Conservation (phyloP, 2,888 invertebrate genomes). For the Drosophila planitibia region DNA sequence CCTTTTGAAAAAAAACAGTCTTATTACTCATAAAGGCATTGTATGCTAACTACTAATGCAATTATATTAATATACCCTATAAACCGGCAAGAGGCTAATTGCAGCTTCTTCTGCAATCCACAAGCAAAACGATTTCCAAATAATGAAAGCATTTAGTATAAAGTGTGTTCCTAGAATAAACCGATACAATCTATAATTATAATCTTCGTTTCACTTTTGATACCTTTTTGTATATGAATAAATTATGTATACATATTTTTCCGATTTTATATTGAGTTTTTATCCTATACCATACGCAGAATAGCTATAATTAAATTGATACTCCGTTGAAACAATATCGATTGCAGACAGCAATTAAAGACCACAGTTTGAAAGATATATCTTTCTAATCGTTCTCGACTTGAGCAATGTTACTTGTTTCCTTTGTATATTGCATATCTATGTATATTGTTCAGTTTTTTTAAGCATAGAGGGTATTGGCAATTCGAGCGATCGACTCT, state of each 20-base stretch:
- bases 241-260: neutral
- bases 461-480: conserved; percentile 15
- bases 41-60: conserved; percentile 3
- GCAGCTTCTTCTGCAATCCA: neutral
- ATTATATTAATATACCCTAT: neutral
- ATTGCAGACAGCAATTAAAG: neutral
- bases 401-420: neutral
- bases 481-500: neutral
- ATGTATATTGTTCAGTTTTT: neutral
- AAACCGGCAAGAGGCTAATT: neutral
- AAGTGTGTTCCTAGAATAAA: neutral
- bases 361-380: neutral
- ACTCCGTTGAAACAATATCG: neutral
- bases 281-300: neutral
- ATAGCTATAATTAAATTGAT: too few species aligned
- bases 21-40: conserved; percentile 25
- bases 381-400: neutral
- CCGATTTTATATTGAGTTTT: neutral
- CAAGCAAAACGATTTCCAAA: neutral
- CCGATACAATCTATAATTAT: neutral
- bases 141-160: neutral
- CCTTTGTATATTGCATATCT: neutral
- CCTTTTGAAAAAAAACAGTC: conserved; percentile 16
- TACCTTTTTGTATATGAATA: neutral
- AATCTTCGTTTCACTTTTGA: neutral